Evolutionary conservation across 2,797 vertebrate species (phyloP), one percentile per base, ranked within the genome.

Genomic region (Agapornis canus): DNA sequence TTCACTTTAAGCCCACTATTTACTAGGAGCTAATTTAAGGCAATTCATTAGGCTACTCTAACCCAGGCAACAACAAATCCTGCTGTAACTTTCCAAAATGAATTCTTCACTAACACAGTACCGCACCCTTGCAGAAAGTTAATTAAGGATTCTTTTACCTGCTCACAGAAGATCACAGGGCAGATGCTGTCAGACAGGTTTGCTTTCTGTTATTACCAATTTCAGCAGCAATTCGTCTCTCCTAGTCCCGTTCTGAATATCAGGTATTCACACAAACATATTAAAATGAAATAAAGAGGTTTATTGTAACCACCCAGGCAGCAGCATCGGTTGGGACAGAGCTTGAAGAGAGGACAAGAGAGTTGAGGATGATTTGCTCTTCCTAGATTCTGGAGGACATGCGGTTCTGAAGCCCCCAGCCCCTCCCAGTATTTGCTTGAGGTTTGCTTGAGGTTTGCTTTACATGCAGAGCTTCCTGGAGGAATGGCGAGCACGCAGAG

Each of bases 131-230:
- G 49, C 77, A 78, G 72, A 60, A 87, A 59, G 54, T 82, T 94
- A 88, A 96, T 95, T 95, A 96, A 92, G 66, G 37, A 63, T 92
- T 57, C 84, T 91, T 92, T 76, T 83, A 87, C 92, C 79, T 81
- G 91, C 76, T 82, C 42, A 20, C 79, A 66, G 82, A 91, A 96
- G 91, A 94, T 90, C 95, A 94, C 35, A 95, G 65, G 82, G 82
- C 64, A 75, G 84, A 86, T 91, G 80, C 80, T 71, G 91, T 68
- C 90, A 95, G 87, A 95, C 94, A 86, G 92, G 92, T 95, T 95
- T 93, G 66, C 80, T 78, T 84, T 86, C 83, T 93, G 56, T 82
- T 94, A 90, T 86, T 89, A 91, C 90, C 92, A 63, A 90, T 94
- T 95, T 86, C 80, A 94, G 89, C 18, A 94, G 85, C 72, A 79